phyloP scores from a whole-genome alignment of 2,888 invertebrate species.

The Lutraria lutraria region DNA sequence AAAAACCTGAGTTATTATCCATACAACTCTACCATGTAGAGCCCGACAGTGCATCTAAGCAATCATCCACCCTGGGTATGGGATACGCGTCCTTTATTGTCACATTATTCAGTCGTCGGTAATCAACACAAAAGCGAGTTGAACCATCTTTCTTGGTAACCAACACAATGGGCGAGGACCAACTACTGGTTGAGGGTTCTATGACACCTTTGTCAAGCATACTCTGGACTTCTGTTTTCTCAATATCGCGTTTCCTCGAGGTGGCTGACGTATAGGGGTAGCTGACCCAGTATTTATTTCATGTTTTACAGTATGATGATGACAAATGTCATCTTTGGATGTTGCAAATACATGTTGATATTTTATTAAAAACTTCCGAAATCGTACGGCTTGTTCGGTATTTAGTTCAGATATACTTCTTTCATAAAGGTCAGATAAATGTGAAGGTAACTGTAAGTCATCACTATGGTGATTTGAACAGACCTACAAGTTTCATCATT shows the following conservation, averaged over 20 bases:
- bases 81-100: constrained; percentile 52
- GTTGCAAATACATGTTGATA: not conserved
- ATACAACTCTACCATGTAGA: constrained; percentile 26
- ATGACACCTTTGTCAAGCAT: constrained; percentile 48
- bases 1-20: not conserved
- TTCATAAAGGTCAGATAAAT: not conserved
- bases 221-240: constrained; percentile 43
- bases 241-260: constrained; percentile 36
- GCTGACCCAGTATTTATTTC: not conserved
- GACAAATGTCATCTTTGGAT: not conserved
- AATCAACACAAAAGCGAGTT: not conserved
- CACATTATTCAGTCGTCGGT: constrained; percentile 32
- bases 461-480: too few relatives aligned
- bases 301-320: not conserved
- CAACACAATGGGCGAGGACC: constrained; percentile 57
- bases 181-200: constrained; percentile 54
- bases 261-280: not conserved
- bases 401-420: not conserved
- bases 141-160: constrained; percentile 64
- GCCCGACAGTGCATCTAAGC: constrained; percentile 54
- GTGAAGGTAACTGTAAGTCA: not conserved
- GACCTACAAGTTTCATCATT: not conserved
- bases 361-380: not conserved
- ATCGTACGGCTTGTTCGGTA: not conserved
- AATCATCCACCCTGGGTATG: constrained; percentile 60